Percentiles rank a stretch among this genome's conserved stretches.
phyloP scores from a whole-genome alignment of 2,113 vertebrate species.

The Colinus virginianus region DNA sequence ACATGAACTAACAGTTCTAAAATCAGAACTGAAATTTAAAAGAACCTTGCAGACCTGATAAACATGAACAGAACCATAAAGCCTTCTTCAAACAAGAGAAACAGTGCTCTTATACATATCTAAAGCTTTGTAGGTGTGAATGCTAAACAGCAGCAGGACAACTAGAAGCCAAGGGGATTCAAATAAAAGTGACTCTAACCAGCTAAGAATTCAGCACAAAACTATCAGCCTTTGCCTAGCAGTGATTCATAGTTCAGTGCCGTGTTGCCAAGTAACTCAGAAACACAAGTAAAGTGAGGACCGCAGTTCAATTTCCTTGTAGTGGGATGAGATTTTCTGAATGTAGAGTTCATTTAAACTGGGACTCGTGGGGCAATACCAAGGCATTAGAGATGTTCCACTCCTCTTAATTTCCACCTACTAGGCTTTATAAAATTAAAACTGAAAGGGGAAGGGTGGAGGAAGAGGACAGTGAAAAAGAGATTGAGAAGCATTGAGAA shows the following conservation, averaged over 20 bases:
- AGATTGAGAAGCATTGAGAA: background rate
- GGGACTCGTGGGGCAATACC: background rate
- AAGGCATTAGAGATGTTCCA: background rate
- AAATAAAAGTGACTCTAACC: background rate
- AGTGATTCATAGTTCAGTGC: background rate
- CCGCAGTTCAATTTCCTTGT: background rate
- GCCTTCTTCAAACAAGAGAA: background rate
- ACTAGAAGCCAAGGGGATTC: background rate
- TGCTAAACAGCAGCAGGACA: background rate
- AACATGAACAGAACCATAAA: background rate
- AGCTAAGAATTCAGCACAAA: background rate
- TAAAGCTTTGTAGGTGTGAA: background rate
- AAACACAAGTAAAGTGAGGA: background rate
- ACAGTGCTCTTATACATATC: background rate
- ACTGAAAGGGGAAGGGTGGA: background rate
- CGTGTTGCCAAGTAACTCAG: background rate
- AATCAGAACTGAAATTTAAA: background rate
- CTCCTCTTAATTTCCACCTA: background rate
- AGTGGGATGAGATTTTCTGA: background rate
- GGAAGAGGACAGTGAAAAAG: background rate
- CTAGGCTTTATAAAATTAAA: background rate
- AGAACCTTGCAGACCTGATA: background rate
- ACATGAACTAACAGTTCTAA: too few species aligned
- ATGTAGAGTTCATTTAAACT: background rate
- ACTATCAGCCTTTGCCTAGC: fast-evolving